Evolutionary conservation across 2,888 invertebrate species (phyloP), one percentile per base, ranked within the genome.

Genomic region (Ischnus inquisitorius): DNA sequence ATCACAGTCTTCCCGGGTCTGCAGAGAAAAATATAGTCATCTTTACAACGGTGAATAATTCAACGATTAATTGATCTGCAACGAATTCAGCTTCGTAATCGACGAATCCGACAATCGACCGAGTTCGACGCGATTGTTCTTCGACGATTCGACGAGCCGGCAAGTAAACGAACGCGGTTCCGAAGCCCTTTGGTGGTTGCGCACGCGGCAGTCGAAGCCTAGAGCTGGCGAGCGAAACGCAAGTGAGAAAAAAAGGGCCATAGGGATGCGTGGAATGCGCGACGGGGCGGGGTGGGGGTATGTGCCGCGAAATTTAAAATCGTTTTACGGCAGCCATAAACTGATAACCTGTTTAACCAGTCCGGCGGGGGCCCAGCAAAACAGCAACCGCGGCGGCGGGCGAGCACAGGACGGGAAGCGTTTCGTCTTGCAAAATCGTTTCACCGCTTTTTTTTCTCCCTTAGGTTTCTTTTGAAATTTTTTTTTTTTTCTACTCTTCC

Each of bases 291-390:
- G n/a, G n/a, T 28, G 78, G 62, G 78, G 62, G 46, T 87, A 89
- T 91, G 87, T 90, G 90, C 92, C 92, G 91, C 92, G 92, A 92
- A 92, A 92, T 92, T 92, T 92, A 92, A 92, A 92, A 92, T 92
- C 89, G 88, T 88, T 92, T 92, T 92, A 92, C 91, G 88, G 88
- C 90, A 87, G 91, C 90, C 89, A 91, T 92, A 92, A 92, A 92
- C 89, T 89, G 90, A 90, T 91, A 92, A 92, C 92, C 91, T 90
- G 92, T 92, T 92, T 90, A 91, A 92, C 92, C 92, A 92, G 92
- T 92, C 89, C 88, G 77, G 87, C 77, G 68, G 67, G 67, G 64
- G 34, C 64, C 34, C 77, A 41, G 34, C 75, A 51, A n/a, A n/a
- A 67, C 67, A 41, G 41, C 60, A 28, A 16, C 54, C 74, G 43